Evolutionary conservation across 2,797 vertebrate species (phyloP).

Genomic region (Caiman crocodilus): DNA sequence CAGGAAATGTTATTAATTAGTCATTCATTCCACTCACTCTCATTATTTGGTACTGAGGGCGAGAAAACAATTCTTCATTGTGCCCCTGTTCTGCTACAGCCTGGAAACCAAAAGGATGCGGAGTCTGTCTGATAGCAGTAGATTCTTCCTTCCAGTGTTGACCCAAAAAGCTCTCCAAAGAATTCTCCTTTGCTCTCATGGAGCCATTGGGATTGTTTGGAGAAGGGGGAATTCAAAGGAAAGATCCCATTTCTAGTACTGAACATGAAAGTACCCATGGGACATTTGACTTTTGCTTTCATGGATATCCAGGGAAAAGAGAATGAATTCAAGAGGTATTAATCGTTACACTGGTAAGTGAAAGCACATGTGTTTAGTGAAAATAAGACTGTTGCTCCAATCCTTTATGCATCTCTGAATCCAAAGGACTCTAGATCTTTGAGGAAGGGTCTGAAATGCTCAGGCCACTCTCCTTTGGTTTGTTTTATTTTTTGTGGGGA

Average conservation of each 20-base stretch:
- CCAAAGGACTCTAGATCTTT: not conserved
- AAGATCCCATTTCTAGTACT: not conserved
- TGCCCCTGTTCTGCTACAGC: not conserved
- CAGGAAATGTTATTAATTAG: not conserved
- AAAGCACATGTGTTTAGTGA: not conserved
- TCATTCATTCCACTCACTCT: not conserved
- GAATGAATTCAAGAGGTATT: constrained; percentile 9
- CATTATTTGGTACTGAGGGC: not conserved
- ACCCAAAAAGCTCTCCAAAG: not conserved
- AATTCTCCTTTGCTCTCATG: not conserved
- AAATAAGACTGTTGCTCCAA: constrained; percentile 18
- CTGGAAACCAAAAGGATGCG: not conserved
- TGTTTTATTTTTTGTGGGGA: not conserved
- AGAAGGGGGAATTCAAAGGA: not conserved
- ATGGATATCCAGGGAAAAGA: constrained; percentile 11
- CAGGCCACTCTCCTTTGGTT: not conserved
- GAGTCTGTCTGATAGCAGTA: not conserved
- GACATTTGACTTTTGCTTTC: not conserved
- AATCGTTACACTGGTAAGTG: not conserved
- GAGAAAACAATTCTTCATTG: constrained; percentile 3
- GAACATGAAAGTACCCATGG: constrained; percentile 51
- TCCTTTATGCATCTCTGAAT: not conserved
- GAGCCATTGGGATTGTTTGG: not conserved
- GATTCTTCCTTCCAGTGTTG: not conserved
- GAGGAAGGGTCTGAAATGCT: not conserved